phyloP scores from a whole-genome alignment of 2,888 invertebrate species.

The Leptura quadrifasciata region DNA sequence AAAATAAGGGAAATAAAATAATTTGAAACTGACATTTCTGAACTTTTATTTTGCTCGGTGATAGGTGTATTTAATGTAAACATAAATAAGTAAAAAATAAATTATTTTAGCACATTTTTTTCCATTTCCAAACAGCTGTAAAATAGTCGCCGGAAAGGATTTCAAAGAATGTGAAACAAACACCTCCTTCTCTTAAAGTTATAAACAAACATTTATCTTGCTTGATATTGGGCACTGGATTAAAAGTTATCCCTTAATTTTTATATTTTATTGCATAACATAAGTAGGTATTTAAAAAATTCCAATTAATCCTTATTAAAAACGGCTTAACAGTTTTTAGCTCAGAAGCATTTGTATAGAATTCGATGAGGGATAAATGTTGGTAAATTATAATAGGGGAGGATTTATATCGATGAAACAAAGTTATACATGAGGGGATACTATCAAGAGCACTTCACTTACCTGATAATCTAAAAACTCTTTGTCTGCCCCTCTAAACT shows the following conservation, averaged over 20 bases:
- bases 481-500: conserved; percentile 46
- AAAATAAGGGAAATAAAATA: too few species aligned
- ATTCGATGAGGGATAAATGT: conserved; percentile 58
- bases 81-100: too few species aligned
- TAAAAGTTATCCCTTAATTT: background rate
- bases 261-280: background rate
- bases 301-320: conserved; percentile 38
- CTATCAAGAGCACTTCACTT: conserved; percentile 45
- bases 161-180: too few species aligned
- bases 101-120: too few species aligned
- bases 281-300: conserved; percentile 24
- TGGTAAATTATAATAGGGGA: conserved; percentile 62
- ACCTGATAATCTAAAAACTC: conserved; percentile 51
- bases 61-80: too few species aligned
- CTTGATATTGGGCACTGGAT: background rate
- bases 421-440: conserved; percentile 63
- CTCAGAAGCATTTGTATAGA: conserved; percentile 50
- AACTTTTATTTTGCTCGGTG: too few species aligned
- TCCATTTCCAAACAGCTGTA: too few species aligned
- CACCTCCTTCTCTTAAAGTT: background rate
- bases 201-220: too few species aligned
- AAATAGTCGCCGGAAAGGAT: too few species aligned
- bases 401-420: conserved; percentile 65
- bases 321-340: conserved; percentile 53
- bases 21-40: background rate